Conservation (phyloP, 2,113 vertebrate genomes). For the human (Homo sapiens) region DNA sequence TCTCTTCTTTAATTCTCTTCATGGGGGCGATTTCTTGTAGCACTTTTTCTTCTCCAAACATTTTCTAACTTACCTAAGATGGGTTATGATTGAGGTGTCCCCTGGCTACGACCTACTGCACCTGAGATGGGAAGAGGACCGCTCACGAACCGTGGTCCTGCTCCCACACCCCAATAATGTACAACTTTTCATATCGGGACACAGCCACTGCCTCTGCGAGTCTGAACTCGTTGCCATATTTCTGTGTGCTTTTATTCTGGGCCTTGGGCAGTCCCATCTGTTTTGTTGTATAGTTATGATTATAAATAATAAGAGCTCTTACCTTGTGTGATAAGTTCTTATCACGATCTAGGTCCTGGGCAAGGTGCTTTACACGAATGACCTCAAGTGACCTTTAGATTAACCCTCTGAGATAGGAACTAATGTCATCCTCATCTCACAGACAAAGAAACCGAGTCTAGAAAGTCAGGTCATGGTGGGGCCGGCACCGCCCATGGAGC, state of each 20-base stretch:
- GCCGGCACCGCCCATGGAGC: neutral
- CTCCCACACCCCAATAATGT: accelerated
- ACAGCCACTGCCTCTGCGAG: accelerated
- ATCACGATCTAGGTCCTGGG: neutral
- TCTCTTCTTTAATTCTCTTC: neutral
- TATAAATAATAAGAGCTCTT: neutral
- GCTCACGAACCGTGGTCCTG: neutral
- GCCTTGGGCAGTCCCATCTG: neutral
- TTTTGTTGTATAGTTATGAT: neutral
- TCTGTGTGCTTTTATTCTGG: neutral
- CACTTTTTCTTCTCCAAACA: neutral
- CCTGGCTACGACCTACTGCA: accelerated
- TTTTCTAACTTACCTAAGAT: neutral
- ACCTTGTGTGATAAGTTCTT: neutral
- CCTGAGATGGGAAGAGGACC: accelerated
- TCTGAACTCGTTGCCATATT: neutral
- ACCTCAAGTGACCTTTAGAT: neutral
- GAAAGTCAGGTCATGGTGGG: neutral
- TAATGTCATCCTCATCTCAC: too few relatives aligned
- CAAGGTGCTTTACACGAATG: neutral
- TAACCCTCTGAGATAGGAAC: neutral
- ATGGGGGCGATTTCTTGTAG: neutral
- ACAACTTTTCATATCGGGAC: accelerated
- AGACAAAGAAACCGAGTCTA: neutral
- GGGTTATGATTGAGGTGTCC: accelerated